Base-by-base conservation (phyloP, 2,888 invertebrate genomes). In the Timema podura region DNA sequence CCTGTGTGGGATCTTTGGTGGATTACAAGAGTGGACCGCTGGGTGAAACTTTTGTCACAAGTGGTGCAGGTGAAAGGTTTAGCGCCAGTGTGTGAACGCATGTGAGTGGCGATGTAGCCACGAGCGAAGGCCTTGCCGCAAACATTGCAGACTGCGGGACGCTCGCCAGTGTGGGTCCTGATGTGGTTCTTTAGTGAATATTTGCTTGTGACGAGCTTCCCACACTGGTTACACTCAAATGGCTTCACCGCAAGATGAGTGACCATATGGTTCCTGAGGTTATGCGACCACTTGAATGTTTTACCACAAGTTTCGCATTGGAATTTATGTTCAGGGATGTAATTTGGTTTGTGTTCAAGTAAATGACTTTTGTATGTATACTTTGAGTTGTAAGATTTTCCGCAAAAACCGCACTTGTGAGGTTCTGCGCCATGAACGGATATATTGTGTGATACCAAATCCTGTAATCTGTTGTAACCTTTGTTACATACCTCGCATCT, bases 361-460 rank as follows among this genome's bases (percentile, higher is more conserved):
- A 79, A 76, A 73, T 81, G 81, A 48, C 16, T 57, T 30, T 59
- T 67, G 49, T 70, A 66, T 2, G 47, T 49, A 8, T 66, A 65
- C 44, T 65, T 68, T 3, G n/a, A 47, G 30, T 47, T 82, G 75
- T 87, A 74, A 54, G 70, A 65, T 51, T 69, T 65, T 68, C 83
- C 84, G 74, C 86, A 86, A 61, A 82, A 82, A 72, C 84, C 83
- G 75, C 86, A 86, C 15, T 82, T 82, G 70, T 84, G 81, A 67
- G 85, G 85, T 68, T 84, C 83, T 67, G 82, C 80, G 69, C 84
- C 84, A 30, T 83, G 84, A 78, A 86, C 85, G 48, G 83, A 85
- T 76, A 86, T 86, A 75, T 85, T 84, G 79, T 87, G 87, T 68
- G 86, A 85, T 76, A 83, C 81, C 71, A 85, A 82, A 70, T 77